These are phyloP conservation scores for Aldrovandia affinis DNA, from an alignment of 2,797 vertebrate species.

Conservation along the genomic window DNA sequence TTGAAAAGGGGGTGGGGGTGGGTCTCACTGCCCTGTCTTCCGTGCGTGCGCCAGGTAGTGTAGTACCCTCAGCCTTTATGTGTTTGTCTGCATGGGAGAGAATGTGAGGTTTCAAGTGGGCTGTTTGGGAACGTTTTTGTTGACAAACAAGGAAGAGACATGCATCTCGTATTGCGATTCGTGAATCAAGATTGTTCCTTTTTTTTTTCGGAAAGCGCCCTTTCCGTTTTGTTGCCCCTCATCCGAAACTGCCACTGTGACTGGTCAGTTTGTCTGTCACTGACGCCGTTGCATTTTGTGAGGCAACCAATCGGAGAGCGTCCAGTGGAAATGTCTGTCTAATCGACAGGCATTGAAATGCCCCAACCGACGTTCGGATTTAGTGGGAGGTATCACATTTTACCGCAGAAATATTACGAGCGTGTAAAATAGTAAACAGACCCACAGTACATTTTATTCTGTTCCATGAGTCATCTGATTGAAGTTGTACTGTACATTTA, in stretches of 20 bases:
- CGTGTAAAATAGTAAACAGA: neutral
- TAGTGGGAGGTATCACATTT: neutral
- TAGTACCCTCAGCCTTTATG: neutral
- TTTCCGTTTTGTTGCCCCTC: neutral
- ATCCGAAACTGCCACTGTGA: neutral
- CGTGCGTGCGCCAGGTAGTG: neutral
- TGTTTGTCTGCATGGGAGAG: neutral
- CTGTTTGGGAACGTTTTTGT: neutral
- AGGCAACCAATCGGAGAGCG: neutral
- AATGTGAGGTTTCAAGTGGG: neutral
- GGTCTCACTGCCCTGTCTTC: neutral
- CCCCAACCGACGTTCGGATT: neutral
- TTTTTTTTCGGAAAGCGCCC: neutral
- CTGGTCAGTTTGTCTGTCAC: conserved; percentile 2
- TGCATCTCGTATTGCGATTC: neutral
- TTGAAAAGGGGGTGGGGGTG: neutral
- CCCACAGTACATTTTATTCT: neutral
- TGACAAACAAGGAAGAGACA: neutral
- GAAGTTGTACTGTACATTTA: neutral
- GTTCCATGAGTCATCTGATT: neutral
- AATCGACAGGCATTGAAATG: neutral
- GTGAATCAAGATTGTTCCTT: neutral
- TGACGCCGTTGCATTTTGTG: neutral
- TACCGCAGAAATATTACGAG: neutral
- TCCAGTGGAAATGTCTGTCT: neutral